Evolutionary conservation across 2,113 vertebrate species (phyloP), one percentile per base, ranked within the genome.

Genomic region (Otis tarda): DNA sequence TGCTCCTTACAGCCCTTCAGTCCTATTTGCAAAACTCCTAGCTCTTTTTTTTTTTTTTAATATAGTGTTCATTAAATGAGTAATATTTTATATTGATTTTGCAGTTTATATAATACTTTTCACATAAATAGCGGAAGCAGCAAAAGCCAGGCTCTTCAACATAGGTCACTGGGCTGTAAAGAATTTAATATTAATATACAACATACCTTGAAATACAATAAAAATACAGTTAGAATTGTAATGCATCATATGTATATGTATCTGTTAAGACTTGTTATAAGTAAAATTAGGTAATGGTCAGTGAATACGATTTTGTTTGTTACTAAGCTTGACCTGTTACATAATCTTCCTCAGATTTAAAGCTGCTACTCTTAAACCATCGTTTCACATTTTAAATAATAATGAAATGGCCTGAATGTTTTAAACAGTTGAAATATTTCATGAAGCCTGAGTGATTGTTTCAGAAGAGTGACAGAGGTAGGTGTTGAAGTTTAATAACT

Each of bases 371-470:
- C 39, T 83, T 82, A 76, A 76, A 63, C 47, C 24, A 53, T 85
- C 33, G 23, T 93, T 90, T 86, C 50, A 24, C 20, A 37, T 85
- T 30, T 87, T 87, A 77, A 87, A 39, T 85, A 96, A 63, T 77
- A 92, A 50, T 79, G 50, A 77, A 90, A 53, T 23, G 37, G 12
- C 52, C 9, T 92, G 73, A 84, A 67, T 13, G 2, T 94, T 96
- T 94, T n/a, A 91, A 96, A 60, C 12, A 22, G 30, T 70, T 75
- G 83, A 95, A 96, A 96, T 93, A 90, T 96, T 96, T 95, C 52
- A 87, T 92, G 88, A 67, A 83, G 70, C 27, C 47, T 75, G 67
- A 89, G 88, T 87, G 43, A 31, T 71, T 90, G 45, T 89, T 93
- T 94, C 52, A 35, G 63, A 65, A 28, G 45, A 15, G 6, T 87